Conservation (phyloP, 2,113 vertebrate species). For the Eleginops maclovinus region DNA sequence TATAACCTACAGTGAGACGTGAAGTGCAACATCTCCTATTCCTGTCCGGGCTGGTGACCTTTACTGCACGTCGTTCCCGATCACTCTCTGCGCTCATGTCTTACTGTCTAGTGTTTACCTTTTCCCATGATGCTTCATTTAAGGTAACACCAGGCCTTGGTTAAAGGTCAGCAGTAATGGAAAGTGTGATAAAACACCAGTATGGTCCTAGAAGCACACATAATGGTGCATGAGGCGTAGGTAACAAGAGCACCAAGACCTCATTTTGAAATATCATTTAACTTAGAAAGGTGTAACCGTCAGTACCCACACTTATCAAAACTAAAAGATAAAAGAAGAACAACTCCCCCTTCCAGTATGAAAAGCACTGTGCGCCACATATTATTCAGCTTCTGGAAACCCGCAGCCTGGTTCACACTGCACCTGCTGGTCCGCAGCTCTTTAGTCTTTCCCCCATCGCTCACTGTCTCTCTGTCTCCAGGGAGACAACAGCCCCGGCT, state of each 20-base stretch:
- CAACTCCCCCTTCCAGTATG: conserved; percentile 23
- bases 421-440: conserved; percentile 64
- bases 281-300: conserved; percentile 13
- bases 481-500: conserved; percentile 57
- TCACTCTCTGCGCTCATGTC: no score
- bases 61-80: not conserved
- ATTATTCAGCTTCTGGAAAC: conserved; percentile 60
- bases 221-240: not conserved
- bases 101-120: not conserved
- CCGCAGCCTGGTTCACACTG: conserved; percentile 44
- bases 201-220: not conserved
- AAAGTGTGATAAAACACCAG: not conserved
- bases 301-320: conserved; percentile 16
- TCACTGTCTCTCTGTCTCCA: conserved; percentile 61
- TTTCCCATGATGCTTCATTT: not conserved
- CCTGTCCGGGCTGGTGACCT: no score
- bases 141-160: not conserved
- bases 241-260: not conserved
- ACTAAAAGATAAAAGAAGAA: not conserved
- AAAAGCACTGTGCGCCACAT: conserved; percentile 29
- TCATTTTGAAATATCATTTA: conserved; percentile 13
- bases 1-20: not conserved
- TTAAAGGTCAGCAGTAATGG: not conserved
- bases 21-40: not conserved
- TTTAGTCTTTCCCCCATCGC: conserved; percentile 45